Conservation (phyloP, 2,113 vertebrate species). For the Microcebus jonahi region DNA sequence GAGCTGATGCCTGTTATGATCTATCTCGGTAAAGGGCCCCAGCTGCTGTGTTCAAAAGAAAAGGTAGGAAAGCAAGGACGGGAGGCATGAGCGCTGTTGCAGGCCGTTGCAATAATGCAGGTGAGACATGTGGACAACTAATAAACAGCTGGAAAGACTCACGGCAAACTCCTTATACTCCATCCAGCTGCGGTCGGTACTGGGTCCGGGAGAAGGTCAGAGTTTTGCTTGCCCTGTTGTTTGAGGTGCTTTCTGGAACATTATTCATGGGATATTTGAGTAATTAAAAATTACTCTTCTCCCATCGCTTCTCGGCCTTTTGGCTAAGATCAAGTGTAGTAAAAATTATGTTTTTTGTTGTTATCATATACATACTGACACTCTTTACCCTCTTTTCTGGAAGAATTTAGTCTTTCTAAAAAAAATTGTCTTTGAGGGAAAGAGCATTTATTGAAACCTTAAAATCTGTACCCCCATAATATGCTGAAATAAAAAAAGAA, state of each 20-base stretch:
- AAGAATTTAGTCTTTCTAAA: no score
- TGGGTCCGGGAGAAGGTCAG: rapidly evolving
- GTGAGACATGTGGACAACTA: background rate
- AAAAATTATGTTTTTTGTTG: background rate
- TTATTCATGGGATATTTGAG: background rate
- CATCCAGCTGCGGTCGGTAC: background rate
- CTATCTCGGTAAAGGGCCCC: background rate
- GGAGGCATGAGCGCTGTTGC: background rate
- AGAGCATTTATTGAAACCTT: no score
- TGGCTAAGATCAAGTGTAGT: no score
- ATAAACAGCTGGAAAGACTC: background rate
- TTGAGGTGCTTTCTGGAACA: background rate
- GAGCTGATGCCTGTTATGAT: background rate
- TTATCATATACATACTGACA: background rate
- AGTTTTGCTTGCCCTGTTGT: background rate
- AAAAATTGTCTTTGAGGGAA: no score
- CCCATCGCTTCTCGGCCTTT: no score
- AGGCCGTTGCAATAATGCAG: background rate
- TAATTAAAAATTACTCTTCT: background rate
- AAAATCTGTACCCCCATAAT: no score
- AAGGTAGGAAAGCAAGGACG: background rate
- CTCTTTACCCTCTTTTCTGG: background rate
- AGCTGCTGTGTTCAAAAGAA: background rate
- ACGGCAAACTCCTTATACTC: background rate
- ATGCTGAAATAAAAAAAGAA: no score